A percentile compares a stretch with the other conserved stretches of the same genome.
Evolutionary conservation across 2,113 vertebrate species (phyloP).

Genomic region (Thermophis baileyi): DNA sequence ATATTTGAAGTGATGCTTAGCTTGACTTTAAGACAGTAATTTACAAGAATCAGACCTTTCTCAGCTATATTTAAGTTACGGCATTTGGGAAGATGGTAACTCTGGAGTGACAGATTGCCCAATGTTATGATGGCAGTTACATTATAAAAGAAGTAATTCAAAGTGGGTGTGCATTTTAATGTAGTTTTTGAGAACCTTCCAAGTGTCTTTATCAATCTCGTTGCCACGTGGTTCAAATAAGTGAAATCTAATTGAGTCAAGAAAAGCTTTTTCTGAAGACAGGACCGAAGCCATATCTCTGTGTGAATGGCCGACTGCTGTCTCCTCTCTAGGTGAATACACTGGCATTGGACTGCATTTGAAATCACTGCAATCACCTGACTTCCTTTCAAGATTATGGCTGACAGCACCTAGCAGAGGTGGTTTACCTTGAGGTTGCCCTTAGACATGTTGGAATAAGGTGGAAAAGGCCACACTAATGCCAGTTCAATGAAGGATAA

Average conservation of each 20-base stretch:
- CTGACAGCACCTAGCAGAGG: neutral
- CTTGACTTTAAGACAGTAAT: constrained; percentile 48
- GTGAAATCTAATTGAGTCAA: neutral
- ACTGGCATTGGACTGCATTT: neutral
- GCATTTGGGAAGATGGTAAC: neutral
- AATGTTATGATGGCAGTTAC: neutral
- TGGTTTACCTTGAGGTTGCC: neutral
- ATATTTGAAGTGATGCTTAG: constrained; percentile 38
- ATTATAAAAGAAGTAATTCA: constrained; percentile 4
- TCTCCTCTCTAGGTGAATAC: neutral
- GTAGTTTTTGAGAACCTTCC: neutral
- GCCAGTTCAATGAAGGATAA: neutral
- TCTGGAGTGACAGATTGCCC: neutral
- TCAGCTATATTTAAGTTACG: neutral
- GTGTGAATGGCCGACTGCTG: neutral
- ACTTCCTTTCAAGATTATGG: neutral
- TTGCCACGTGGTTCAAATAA: neutral
- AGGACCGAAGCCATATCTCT: neutral
- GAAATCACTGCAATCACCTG: neutral
- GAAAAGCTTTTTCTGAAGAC: neutral
- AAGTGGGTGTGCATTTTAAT: neutral
- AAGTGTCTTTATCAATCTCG: neutral
- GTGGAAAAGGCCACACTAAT: neutral
- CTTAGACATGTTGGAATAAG: neutral
- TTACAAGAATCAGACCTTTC: constrained; percentile 52